These are phyloP conservation scores for Typhlichthys subterraneus DNA, from an alignment of 2,797 vertebrate genomes.

Conservation along the genomic window DNA sequence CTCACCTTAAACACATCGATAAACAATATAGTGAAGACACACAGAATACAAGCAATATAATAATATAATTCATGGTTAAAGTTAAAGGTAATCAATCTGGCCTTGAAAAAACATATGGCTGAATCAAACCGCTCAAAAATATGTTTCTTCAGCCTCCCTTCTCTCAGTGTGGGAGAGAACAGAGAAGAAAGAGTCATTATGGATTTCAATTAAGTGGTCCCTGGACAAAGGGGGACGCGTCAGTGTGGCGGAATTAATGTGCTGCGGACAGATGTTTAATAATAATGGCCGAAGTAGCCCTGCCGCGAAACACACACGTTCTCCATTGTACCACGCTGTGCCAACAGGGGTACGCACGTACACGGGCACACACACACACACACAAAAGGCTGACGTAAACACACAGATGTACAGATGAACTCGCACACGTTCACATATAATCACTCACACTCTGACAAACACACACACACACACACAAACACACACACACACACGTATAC, in stretches of 20 bases:
- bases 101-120: neutral
- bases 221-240: slow-evolving; percentile 69
- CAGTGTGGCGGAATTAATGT: slow-evolving; percentile 73
- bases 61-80: too few relatives aligned
- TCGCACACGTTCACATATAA: slow-evolving; percentile 45
- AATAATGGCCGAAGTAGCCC: slow-evolving; percentile 72
- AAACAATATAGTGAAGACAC: too few relatives aligned
- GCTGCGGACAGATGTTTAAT: slow-evolving; percentile 77
- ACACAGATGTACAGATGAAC: slow-evolving; percentile 36
- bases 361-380: slow-evolving; percentile 16
- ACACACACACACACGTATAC: too few relatives aligned
- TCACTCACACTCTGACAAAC: slow-evolving; percentile 55
- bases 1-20: too few relatives aligned
- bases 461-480: slow-evolving; percentile 19
- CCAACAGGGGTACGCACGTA: slow-evolving; percentile 43
- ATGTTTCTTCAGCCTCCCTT: slow-evolving; percentile 49
- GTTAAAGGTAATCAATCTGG: too few relatives aligned
- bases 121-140: slow-evolving; percentile 3
- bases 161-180: slow-evolving; percentile 55
- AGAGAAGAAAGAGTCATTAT: slow-evolving; percentile 75
- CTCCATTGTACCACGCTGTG: slow-evolving; percentile 55
- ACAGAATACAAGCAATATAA: too few relatives aligned
- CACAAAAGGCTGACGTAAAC: slow-evolving; percentile 1
- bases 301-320: slow-evolving; percentile 70
- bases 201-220: slow-evolving; percentile 80